A percentile compares a stretch with the other conserved stretches of the same genome.
Conservation (phyloP, 2,888 invertebrate genomes). For the Tethea ocularis region DNA sequence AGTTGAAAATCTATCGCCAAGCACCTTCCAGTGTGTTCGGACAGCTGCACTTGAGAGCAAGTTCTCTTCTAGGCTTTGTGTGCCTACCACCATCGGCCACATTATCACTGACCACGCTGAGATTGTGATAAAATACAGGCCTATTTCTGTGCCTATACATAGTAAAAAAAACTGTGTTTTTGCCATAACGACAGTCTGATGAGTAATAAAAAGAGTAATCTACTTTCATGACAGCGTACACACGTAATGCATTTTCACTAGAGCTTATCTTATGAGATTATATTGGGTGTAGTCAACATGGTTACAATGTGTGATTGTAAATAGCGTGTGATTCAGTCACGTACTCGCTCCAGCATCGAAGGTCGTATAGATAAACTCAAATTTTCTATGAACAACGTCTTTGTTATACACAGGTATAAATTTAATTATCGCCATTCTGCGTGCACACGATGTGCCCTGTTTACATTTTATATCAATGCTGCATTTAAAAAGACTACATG, state of each 20-base stretch:
- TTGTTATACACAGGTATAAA: background rate
- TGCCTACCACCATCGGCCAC: no score
- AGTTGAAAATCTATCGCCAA: no score
- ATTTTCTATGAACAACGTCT: slow-evolving; percentile 6
- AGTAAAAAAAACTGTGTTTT: no score
- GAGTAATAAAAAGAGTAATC: background rate
- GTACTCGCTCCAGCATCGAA: slow-evolving; percentile 33
- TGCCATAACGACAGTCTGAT: background rate
- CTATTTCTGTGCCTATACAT: no score
- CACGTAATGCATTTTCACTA: slow-evolving; percentile 15
- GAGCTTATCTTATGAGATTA: slow-evolving; percentile 51
- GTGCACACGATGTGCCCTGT: background rate
- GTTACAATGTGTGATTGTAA: slow-evolving; percentile 29
- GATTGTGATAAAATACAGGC: no score
- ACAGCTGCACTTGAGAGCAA: no score
- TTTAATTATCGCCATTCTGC: slow-evolving; percentile 7
- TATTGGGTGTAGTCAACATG: slow-evolving; percentile 26
- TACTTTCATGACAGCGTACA: background rate
- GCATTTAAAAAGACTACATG: background rate
- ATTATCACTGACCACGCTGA: no score
- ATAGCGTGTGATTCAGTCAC: slow-evolving; percentile 46
- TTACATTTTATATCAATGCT: background rate
- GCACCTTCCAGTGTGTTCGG: no score
- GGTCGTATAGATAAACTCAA: slow-evolving; percentile 27
- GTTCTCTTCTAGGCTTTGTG: no score